Percentiles rank a stretch among this genome's conserved stretches.
These are phyloP conservation scores for Eupithecia abbreviata DNA, from an alignment of 2,888 invertebrate species.

Conservation along the genomic window DNA sequence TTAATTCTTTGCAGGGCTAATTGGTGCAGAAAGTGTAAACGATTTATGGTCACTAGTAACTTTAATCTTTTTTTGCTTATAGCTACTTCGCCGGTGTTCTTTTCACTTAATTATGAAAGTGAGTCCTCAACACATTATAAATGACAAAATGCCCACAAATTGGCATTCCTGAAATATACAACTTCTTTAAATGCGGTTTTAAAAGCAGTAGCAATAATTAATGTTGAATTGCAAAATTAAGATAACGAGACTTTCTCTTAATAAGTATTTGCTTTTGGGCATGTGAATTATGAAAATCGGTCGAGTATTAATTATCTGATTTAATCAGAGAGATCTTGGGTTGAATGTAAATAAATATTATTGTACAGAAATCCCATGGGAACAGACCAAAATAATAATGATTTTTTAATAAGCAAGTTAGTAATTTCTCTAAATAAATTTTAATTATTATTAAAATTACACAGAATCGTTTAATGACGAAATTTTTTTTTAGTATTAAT, in stretches of 20 bases:
- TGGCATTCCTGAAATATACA: background rate
- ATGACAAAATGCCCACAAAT: background rate
- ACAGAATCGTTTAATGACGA: too few species aligned
- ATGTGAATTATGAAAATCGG: conserved; percentile 35
- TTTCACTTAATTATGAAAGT: conserved; percentile 1
- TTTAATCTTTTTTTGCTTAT: background rate
- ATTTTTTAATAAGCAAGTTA: background rate
- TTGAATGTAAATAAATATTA: conserved; percentile 18
- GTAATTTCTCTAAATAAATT: background rate
- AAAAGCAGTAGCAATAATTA: conserved; percentile 24
- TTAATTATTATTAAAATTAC: too few species aligned
- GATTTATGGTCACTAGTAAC: too few species aligned
- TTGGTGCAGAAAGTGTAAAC: too few species aligned
- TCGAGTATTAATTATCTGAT: conserved; percentile 28
- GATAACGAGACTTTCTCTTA: conserved; percentile 41
- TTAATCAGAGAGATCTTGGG: conserved; percentile 25
- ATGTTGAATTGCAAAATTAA: conserved; percentile 26
- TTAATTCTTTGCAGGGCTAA: background rate
- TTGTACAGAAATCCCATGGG: background rate
- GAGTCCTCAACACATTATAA: background rate
- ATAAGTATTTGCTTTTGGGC: conserved; percentile 27
- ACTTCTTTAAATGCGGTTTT: conserved; percentile 10
- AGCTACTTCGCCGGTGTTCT: background rate
- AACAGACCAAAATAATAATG: background rate
- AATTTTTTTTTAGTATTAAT: background rate